Evolutionary conservation across 2,113 vertebrate genomes (phyloP).

Genomic region (Tor tambroides): DNA sequence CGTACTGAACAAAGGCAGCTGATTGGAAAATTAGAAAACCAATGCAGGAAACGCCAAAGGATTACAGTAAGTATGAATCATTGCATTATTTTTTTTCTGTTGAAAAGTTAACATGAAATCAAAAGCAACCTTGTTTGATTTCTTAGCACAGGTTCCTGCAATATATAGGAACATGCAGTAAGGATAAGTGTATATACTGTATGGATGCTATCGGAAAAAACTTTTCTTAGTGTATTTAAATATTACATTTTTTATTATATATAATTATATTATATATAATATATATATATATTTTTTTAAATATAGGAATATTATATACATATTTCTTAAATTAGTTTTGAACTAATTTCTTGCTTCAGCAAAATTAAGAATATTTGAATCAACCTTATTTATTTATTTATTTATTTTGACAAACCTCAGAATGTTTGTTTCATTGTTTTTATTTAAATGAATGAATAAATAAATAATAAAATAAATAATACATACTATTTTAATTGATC

Average conservation of each 20-base stretch:
- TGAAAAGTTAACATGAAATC: not conserved
- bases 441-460: no score
- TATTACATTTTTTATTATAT: no score
- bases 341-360: not conserved
- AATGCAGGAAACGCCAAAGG: not conserved
- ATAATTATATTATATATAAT: no score
- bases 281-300: no score
- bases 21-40: not conserved
- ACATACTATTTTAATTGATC: no score
- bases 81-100: not conserved
- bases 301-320: no score
- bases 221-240: no score
- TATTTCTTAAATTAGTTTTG: not conserved
- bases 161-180: not conserved
- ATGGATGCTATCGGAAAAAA: no score
- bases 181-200: not conserved
- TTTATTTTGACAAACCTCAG: no score
- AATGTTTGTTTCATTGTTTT: no score
- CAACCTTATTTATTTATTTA: no score
- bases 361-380: not conserved
- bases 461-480: no score
- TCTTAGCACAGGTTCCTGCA: not conserved
- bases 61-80: conserved; percentile 25
- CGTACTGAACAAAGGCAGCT: not conserved
- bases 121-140: not conserved